Evolutionary conservation across 2,113 vertebrate species (phyloP).

Genomic region (Athene cunicularia): DNA sequence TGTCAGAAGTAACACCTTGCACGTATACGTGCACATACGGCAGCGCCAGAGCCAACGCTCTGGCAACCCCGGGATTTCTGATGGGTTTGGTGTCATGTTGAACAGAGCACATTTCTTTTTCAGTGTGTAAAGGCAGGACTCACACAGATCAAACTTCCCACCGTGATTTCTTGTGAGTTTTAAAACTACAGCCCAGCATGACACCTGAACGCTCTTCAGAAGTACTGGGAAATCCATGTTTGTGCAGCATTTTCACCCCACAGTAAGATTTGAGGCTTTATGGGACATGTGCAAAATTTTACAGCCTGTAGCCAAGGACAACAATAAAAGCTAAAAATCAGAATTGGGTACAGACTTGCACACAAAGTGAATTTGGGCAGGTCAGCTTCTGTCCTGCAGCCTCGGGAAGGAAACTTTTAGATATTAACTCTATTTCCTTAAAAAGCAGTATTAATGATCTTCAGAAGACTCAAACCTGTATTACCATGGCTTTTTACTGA

Average conservation of each 20-base stretch:
- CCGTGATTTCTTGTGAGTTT: background rate
- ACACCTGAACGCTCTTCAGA: background rate
- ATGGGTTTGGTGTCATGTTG: background rate
- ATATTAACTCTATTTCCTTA: background rate
- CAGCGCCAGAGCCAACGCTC: background rate
- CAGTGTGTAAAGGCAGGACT: background rate
- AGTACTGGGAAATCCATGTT: background rate
- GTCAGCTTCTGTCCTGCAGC: background rate
- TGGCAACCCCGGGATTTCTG: background rate
- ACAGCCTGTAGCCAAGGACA: background rate
- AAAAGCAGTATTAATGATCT: accelerated
- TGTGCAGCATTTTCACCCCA: background rate
- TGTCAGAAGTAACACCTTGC: background rate
- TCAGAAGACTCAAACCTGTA: background rate
- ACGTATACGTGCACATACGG: accelerated
- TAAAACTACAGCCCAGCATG: background rate
- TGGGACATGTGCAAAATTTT: background rate
- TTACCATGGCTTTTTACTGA: slow-evolving; percentile 52
- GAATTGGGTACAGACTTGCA: background rate
- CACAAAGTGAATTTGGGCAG: background rate
- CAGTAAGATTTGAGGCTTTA: background rate
- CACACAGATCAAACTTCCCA: background rate
- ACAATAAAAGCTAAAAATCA: background rate
- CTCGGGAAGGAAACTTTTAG: background rate
- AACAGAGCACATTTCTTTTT: background rate